Percentiles rank a stretch among this genome's conserved stretches.
These are phyloP conservation scores for Malthinus seriepunctatus DNA, from an alignment of 2,888 invertebrate genomes.

Conservation along the genomic window DNA sequence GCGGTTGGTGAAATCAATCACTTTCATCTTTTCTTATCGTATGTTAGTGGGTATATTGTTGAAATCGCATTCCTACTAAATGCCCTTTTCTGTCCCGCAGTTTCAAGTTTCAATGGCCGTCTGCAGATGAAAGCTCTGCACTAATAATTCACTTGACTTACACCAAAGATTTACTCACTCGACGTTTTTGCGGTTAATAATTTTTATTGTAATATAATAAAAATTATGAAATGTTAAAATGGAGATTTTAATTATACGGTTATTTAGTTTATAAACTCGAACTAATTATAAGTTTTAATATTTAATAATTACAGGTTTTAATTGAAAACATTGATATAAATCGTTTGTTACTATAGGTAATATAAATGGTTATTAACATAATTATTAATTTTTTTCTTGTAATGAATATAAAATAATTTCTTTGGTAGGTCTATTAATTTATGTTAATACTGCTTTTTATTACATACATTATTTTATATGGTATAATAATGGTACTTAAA, in stretches of 20 bases:
- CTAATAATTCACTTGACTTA: constrained; percentile 47
- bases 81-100: constrained; percentile 41
- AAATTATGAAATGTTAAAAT: too few species aligned
- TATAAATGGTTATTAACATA: constrained; percentile 2
- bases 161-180: constrained; percentile 35
- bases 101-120: constrained; percentile 43
- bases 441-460: constrained; percentile 5
- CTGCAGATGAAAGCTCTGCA: constrained; percentile 44
- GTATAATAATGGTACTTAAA: too few species aligned
- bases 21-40: constrained; percentile 41
- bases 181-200: constrained; percentile 2
- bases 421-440: background rate
- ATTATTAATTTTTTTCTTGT: background rate
- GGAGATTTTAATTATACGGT: background rate
- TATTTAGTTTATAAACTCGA: background rate
- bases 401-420: constrained; percentile 1
- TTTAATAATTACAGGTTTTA: background rate
- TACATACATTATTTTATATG: background rate
- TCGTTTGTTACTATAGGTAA: background rate
- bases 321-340: constrained; percentile 1
- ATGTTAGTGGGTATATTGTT: constrained; percentile 29
- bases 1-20: constrained; percentile 39
- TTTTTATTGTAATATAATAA: background rate
- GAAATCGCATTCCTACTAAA: constrained; percentile 41
- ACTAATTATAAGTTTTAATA: constrained; percentile 4